These are phyloP conservation scores for Bilobella aurantiaca DNA, from an alignment of 1,140 invertebrate genomes.

Conservation along the genomic window DNA sequence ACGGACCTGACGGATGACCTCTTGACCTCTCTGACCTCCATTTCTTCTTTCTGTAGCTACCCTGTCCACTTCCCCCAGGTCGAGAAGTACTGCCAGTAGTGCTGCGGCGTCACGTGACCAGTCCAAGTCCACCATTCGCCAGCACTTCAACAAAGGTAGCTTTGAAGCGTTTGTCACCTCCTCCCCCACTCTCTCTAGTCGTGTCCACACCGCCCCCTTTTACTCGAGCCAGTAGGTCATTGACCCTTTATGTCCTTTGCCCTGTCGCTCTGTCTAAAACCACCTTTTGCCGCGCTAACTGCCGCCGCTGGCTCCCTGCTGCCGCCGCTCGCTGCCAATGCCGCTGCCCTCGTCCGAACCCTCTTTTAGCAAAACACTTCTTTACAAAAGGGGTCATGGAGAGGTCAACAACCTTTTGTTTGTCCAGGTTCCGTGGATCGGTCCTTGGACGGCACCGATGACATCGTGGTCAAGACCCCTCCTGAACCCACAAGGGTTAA, in stretches of 20 bases:
- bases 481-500: conserved; percentile 79
- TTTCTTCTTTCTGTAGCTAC: background rate
- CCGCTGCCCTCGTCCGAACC: too few relatives aligned
- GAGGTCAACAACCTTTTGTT: background rate
- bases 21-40: background rate
- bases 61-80: background rate
- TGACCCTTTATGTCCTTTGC: background rate
- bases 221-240: background rate
- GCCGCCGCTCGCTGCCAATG: too few relatives aligned
- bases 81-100: background rate
- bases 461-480: conserved; percentile 72
- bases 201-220: background rate
- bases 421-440: conserved; percentile 32
- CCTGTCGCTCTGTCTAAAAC: background rate
- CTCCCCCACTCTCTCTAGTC: background rate
- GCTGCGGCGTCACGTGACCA: background rate
- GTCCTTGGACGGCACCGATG: conserved; percentile 36
- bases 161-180: background rate
- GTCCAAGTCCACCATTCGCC: background rate
- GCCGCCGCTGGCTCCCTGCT: too few relatives aligned
- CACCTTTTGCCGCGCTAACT: background rate
- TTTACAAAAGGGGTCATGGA: conserved; percentile 34
- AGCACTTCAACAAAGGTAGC: conserved; percentile 8
- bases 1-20: background rate
- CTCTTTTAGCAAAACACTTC: background rate